Base-by-base conservation (phyloP, 2,888 invertebrate genomes). In the Tetranychus piercei region DNA sequence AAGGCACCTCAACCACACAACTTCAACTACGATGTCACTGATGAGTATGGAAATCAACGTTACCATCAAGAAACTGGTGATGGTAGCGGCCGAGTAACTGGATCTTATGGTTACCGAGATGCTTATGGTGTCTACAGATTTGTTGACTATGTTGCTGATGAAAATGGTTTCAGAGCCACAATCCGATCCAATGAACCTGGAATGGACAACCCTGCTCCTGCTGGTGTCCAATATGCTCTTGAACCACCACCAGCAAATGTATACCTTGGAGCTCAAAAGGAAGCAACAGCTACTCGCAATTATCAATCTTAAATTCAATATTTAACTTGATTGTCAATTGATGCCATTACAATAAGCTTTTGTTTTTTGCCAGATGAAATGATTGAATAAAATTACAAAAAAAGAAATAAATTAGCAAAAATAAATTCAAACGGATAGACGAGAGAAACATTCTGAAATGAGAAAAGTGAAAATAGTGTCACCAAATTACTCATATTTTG, bases 71-170 rank as follows among this genome's bases (percentile, higher is more conserved):
- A 79, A 71, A 74, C 76, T 11, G 77, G 78, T 66, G 78, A 79
- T 72, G 76, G 78, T 15, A 75, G 74, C 22, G 79, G 79, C 69
- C 75, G 76, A 55, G 76, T 78, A 1, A 74, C 77, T 64, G 79
- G 79, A 44, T 77, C 77, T 4, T 79, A 79, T 73, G 79, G 79
- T 67, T 79, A 79, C 74, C 78, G 77, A 20, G 79, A 79, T 67
- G 76, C 78, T 11, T 75, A 78, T 72, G 78, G 78, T 67, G 75
- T 78, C 11, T 78, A 78, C 72, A 73, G 79, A 69, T 74, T 76
- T 23, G 79, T 79, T 3, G 78, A 79, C 55, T 79, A 79, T 71
- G 77, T 78, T 66, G 79, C 79, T 43, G 79, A 79, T 71, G 74
- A 77, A 20, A 77, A 78, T 71, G 79, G 79, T 22, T 79, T 78